phyloP scores from a whole-genome alignment of 92 coral and sea anemone species.

The Porites cylindrica region DNA sequence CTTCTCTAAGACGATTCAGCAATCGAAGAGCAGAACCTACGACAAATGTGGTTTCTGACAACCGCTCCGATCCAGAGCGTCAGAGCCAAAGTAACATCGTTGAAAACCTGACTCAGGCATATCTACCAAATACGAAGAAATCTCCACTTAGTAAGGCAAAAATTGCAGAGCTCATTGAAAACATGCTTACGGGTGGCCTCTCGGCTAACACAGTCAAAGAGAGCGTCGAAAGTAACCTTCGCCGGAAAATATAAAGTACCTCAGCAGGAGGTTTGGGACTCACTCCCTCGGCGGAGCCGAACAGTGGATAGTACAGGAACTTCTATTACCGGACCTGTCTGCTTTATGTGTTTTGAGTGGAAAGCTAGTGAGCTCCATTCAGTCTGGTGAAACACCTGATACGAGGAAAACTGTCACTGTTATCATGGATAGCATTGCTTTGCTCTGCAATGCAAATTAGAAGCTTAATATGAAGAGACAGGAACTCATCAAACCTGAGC shows the following conservation, averaged over 20 bases:
- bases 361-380: slow-evolving; percentile 51
- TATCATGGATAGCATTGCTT: slow-evolving; percentile 73
- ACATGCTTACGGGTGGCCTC: slow-evolving; percentile 26
- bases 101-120: slow-evolving; percentile 59
- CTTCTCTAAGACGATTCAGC: background rate
- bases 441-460: slow-evolving; percentile 39
- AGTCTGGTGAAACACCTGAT: slow-evolving; percentile 29
- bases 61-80: no score
- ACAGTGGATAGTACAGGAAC: slow-evolving; percentile 63
- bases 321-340: slow-evolving; percentile 57
- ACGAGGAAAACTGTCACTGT: slow-evolving; percentile 53
- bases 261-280: slow-evolving; percentile 64
- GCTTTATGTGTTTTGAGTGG: slow-evolving; percentile 47
- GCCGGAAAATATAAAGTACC: slow-evolving; percentile 42
- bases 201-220: slow-evolving; percentile 54
- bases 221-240: slow-evolving; percentile 55
- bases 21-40: background rate
- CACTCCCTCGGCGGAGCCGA: slow-evolving; percentile 39
- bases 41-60: no score
- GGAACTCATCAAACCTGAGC: slow-evolving; percentile 40
- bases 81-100: background rate
- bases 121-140: slow-evolving; percentile 19
- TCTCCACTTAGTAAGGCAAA: slow-evolving; percentile 12
- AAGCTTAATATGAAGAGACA: slow-evolving; percentile 57
- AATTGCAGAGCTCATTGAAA: slow-evolving; percentile 42